phyloP scores from a whole-genome alignment of 2,888 invertebrate species.

The Calameuta filiformis region DNA sequence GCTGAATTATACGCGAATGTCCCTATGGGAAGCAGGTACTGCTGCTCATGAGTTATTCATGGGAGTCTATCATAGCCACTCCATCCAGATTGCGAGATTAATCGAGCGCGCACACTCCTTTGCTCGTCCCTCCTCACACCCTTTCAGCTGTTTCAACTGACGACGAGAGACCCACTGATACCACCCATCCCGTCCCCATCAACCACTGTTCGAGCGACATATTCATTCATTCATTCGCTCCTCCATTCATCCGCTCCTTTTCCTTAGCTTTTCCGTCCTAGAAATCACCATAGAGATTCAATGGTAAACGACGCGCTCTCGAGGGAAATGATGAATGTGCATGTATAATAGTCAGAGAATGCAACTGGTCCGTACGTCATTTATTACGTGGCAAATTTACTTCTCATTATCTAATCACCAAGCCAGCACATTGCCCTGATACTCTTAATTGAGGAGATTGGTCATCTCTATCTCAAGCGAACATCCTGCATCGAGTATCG shows the following conservation, averaged over 20 bases:
- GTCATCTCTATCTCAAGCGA: not conserved
- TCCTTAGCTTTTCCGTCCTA: not conserved
- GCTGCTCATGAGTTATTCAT: conserved; percentile 64
- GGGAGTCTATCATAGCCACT: conserved; percentile 63
- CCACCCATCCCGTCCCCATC: not conserved
- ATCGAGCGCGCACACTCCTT: conserved; percentile 60
- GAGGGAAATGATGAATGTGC: not conserved
- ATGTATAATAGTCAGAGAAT: not conserved
- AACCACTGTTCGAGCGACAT: not conserved
- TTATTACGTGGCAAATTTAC: not conserved
- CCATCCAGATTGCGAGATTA: conserved; percentile 64
- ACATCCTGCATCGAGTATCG: not conserved
- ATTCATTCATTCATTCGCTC: not conserved
- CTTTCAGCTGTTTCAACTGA: not conserved
- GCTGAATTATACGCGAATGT: conserved; percentile 63
- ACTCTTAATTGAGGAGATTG: not conserved
- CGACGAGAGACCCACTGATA: not conserved
- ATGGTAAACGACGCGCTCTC: not conserved
- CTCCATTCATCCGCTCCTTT: conserved; percentile 13
- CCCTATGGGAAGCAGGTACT: conserved; percentile 53
- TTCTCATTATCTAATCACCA: not conserved
- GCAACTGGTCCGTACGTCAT: not conserved
- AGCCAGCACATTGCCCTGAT: not conserved
- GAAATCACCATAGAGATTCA: not conserved
- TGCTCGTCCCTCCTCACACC: conserved; percentile 36